Evolutionary conservation across 1,140 invertebrate genomes (phyloP).

Genomic region (Penaeus japonicus): DNA sequence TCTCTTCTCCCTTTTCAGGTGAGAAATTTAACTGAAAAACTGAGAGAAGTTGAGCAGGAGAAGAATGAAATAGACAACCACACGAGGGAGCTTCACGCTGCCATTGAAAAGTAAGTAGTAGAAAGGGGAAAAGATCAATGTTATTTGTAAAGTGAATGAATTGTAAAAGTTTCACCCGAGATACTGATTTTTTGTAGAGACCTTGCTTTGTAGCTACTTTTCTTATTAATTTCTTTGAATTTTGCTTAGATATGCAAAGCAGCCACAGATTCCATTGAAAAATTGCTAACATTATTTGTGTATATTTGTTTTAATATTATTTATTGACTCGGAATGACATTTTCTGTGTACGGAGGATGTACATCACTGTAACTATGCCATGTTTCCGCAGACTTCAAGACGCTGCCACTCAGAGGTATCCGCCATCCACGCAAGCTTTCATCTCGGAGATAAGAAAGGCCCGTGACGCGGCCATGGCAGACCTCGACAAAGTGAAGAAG

Average conservation of each 20-base stretch:
- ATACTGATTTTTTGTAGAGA: no score
- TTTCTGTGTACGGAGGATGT: background rate
- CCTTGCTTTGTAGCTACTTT: no score
- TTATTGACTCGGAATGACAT: background rate
- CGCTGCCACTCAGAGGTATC: slow-evolving; percentile 50
- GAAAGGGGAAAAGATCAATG: no score
- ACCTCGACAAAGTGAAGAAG: slow-evolving; percentile 46
- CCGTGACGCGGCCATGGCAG: slow-evolving; percentile 51
- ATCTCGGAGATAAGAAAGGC: slow-evolving; percentile 57
- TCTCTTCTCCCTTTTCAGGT: slow-evolving; percentile 1
- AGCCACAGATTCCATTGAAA: no score
- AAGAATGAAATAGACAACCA: slow-evolving; percentile 43
- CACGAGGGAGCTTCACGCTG: slow-evolving; percentile 36
- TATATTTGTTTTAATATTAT: background rate
- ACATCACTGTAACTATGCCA: no score
- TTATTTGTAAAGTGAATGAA: no score
- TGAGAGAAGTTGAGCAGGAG: slow-evolving; percentile 28
- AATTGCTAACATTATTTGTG: no score
- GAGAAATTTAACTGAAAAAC: slow-evolving; percentile 13
- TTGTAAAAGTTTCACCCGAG: no score
- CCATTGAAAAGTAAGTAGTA: slow-evolving; percentile 41
- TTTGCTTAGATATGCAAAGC: no score
- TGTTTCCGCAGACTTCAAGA: slow-evolving; percentile 45
- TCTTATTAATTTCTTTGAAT: no score
- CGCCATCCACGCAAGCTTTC: slow-evolving; percentile 54